phyloP scores from a whole-genome alignment of 2,888 invertebrate species.

The Onchidella celtica region DNA sequence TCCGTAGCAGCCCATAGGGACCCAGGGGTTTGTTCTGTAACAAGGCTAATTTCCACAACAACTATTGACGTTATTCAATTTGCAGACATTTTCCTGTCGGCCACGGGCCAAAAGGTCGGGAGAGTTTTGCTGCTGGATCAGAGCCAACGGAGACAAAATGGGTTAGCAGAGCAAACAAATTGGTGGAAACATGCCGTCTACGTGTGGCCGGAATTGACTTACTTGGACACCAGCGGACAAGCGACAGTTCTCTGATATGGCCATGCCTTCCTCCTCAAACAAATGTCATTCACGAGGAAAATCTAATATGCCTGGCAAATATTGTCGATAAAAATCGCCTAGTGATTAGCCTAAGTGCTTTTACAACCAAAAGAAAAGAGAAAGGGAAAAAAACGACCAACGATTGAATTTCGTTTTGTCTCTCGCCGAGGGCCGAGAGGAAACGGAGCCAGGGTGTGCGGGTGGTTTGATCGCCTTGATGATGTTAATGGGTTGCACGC shows the following conservation, averaged over 20 bases:
- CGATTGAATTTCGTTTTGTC: background rate
- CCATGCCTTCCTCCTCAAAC: slow-evolving; percentile 10
- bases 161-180: slow-evolving; percentile 34
- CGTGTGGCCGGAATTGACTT: slow-evolving; percentile 22
- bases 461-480: slow-evolving; percentile 16
- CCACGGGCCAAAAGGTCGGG: slow-evolving; percentile 46
- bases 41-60: slow-evolving; percentile 55
- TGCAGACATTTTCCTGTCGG: slow-evolving; percentile 50
- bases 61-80: slow-evolving; percentile 55
- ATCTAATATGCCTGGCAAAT: slow-evolving; percentile 20
- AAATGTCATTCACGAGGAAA: slow-evolving; percentile 26
- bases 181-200: slow-evolving; percentile 40
- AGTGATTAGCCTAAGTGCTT: slow-evolving; percentile 45
- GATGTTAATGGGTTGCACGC: slow-evolving; percentile 15
- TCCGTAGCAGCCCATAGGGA: slow-evolving; percentile 32
- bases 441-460: slow-evolving; percentile 17
- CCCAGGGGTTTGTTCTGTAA: slow-evolving; percentile 47
- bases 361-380: background rate
- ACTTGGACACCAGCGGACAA: slow-evolving; percentile 12
- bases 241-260: slow-evolving; percentile 22
- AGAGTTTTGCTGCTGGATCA: slow-evolving; percentile 22
- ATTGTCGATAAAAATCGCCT: slow-evolving; percentile 22
- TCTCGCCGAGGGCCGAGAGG: background rate
- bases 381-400: too few species aligned
- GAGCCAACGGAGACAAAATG: slow-evolving; percentile 35